Evolutionary conservation across 2,113 vertebrate genomes (phyloP).

Genomic region (Hypocryptadius cinnamomeus): DNA sequence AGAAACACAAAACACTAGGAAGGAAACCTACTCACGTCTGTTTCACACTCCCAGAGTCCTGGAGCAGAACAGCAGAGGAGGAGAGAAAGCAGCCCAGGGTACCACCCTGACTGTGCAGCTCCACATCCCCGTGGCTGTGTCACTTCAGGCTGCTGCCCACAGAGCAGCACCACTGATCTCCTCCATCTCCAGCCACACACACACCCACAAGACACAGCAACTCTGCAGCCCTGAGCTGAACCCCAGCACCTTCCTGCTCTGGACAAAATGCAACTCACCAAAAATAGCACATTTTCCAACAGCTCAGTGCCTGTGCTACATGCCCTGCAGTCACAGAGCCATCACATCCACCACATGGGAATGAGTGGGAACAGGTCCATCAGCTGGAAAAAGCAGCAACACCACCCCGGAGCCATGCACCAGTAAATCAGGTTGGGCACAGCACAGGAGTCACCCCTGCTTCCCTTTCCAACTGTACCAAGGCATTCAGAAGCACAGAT

Average conservation of each 20-base stretch:
- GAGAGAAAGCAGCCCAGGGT: neutral
- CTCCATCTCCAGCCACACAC: neutral
- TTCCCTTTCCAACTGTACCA: fast-evolving
- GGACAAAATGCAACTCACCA: neutral
- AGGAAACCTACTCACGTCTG: neutral
- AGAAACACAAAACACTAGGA: neutral
- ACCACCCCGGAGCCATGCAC: neutral
- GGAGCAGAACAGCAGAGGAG: neutral
- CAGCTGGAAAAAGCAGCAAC: neutral
- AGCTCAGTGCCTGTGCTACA: neutral
- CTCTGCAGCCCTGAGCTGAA: neutral
- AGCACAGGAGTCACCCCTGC: neutral
- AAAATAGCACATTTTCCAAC: neutral
- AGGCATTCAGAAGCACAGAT: neutral
- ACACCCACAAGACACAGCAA: fast-evolving
- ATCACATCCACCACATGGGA: neutral
- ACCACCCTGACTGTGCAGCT: neutral
- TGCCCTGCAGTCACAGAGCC: neutral
- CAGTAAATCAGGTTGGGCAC: neutral
- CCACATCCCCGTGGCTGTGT: fast-evolving
- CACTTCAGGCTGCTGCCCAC: neutral
- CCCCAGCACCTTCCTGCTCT: neutral
- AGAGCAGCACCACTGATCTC: fast-evolving
- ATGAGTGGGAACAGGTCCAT: neutral
- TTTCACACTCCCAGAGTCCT: neutral